These are phyloP conservation scores for Cuculus canorus DNA, from an alignment of 2,797 vertebrate species.

Conservation along the genomic window DNA sequence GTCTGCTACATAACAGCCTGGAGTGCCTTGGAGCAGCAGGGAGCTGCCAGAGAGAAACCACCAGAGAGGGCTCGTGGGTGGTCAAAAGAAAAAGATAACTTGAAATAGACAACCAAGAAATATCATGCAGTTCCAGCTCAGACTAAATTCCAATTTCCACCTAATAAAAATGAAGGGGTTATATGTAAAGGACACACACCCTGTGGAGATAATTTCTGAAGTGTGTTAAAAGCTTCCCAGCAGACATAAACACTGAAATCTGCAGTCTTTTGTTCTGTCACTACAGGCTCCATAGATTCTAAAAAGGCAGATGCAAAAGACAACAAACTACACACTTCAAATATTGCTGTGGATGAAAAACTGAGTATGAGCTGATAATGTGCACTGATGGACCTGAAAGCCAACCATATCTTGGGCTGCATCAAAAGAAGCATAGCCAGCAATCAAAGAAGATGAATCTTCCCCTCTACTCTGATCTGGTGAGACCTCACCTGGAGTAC, in stretches of 20 bases:
- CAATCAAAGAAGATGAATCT: background rate
- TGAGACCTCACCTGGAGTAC: too few relatives aligned
- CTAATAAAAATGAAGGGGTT: background rate
- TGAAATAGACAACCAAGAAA: background rate
- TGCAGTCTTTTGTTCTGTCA: background rate
- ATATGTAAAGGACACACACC: background rate
- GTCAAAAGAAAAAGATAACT: slow-evolving; percentile 29
- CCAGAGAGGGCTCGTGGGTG: background rate
- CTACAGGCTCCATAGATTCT: background rate
- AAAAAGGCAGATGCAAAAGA: background rate
- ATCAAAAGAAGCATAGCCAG: background rate
- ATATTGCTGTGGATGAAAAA: background rate
- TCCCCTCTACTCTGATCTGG: too few relatives aligned
- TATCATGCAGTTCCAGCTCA: background rate
- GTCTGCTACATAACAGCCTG: slow-evolving; percentile 13
- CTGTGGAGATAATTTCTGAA: background rate
- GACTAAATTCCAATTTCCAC: background rate
- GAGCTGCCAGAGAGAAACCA: slow-evolving; percentile 19
- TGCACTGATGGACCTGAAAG: background rate
- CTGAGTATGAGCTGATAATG: background rate
- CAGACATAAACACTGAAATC: background rate
- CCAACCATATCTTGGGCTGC: accelerated
- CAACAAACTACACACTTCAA: background rate
- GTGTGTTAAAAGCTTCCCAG: background rate
- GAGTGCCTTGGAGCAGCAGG: slow-evolving; percentile 8